Conservation (phyloP, 2,888 invertebrate species). For the Cantharis lateralis region DNA sequence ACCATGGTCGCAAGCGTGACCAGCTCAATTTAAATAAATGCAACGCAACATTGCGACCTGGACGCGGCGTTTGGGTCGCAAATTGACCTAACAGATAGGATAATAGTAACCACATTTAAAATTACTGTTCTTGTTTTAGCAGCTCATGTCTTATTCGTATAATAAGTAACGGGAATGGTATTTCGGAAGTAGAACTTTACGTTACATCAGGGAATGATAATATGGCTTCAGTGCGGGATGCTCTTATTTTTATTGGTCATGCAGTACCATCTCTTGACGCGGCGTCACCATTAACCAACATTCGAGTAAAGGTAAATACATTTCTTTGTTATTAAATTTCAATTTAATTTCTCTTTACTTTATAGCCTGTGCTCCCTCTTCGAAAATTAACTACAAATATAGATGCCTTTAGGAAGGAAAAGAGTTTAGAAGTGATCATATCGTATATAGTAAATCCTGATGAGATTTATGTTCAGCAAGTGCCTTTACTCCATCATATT, state of each 20-base stretch:
- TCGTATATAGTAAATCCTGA: constrained; percentile 67
- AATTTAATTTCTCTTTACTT: not conserved
- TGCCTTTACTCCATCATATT: constrained; percentile 35
- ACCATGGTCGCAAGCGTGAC: too few relatives aligned
- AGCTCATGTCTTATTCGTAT: not conserved
- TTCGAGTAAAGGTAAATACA: constrained; percentile 5
- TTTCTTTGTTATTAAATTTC: not conserved
- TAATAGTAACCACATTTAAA: not conserved
- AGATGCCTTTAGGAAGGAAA: constrained; percentile 48
- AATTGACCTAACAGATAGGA: not conserved
- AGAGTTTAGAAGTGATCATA: constrained; percentile 60
- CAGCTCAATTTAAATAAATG: too few relatives aligned
- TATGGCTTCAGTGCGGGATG: constrained; percentile 53
- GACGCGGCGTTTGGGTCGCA: too few relatives aligned
- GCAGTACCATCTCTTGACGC: constrained; percentile 20
- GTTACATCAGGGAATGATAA: constrained; percentile 41
- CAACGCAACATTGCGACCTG: too few relatives aligned
- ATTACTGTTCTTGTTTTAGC: not conserved
- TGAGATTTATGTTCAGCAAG: constrained; percentile 68
- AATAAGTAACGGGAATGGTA: constrained; percentile 31
- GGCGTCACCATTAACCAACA: not conserved
- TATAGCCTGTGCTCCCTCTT: constrained; percentile 5
- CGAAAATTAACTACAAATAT: constrained; percentile 40
- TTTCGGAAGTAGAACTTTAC: constrained; percentile 55
- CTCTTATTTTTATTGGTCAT: constrained; percentile 36